These are phyloP conservation scores for Pundamilia nyererei DNA, from an alignment of 2,113 vertebrate genomes.

Conservation along the genomic window DNA sequence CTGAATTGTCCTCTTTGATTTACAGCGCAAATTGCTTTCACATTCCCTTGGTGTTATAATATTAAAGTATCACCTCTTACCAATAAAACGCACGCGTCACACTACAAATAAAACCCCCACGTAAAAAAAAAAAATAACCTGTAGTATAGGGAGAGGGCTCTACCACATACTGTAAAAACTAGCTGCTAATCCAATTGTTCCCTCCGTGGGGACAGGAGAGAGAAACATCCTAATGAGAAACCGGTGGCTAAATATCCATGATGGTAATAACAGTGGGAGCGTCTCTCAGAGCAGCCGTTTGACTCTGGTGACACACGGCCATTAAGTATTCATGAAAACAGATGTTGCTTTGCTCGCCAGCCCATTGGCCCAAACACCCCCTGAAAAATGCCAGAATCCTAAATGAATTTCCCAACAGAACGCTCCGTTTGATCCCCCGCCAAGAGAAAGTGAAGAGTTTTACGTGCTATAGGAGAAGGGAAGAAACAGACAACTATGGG, in stretches of 20 bases:
- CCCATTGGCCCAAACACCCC: slow-evolving; percentile 47
- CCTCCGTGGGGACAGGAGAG: slow-evolving; percentile 6
- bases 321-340: slow-evolving; percentile 69
- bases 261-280: slow-evolving; percentile 55
- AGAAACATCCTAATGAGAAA: slow-evolving; percentile 50
- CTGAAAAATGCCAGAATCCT: slow-evolving; percentile 47
- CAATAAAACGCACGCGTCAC: slow-evolving; percentile 3
- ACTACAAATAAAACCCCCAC: background rate
- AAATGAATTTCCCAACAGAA: slow-evolving; percentile 56
- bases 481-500: background rate
- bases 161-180: slow-evolving; percentile 7
- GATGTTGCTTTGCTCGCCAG: slow-evolving; percentile 50
- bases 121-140: background rate
- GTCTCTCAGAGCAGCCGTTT: slow-evolving; percentile 52
- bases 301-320: slow-evolving; percentile 58
- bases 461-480: slow-evolving; percentile 3
- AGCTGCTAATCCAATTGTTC: slow-evolving; percentile 51
- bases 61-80: slow-evolving; percentile 3
- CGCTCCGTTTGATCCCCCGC: slow-evolving; percentile 33
- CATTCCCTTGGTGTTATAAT: slow-evolving; percentile 10
- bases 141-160: background rate
- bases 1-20: background rate
- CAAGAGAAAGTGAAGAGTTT: slow-evolving; percentile 45
- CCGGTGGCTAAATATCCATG: slow-evolving; percentile 54
- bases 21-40: background rate